phyloP scores from a whole-genome alignment of 2,888 invertebrate species.

The Volucella bombylans region DNA sequence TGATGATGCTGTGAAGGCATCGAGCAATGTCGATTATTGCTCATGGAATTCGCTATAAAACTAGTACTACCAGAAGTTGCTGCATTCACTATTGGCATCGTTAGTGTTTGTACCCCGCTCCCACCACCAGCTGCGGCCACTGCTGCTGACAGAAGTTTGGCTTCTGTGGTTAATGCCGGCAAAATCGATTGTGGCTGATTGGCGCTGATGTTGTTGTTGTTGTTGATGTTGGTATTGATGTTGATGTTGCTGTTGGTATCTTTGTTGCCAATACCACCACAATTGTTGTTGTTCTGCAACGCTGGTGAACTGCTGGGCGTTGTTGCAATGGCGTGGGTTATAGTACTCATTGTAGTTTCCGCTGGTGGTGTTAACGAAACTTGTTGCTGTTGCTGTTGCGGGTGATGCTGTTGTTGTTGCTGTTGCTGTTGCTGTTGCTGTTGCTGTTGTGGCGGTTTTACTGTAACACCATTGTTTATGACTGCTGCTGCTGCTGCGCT shows the following conservation, averaged over 20 bases:
- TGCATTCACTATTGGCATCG: constrained; percentile 33
- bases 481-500: constrained; percentile 56
- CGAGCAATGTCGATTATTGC: constrained; percentile 44
- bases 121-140: constrained; percentile 46
- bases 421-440: constrained; percentile 71
- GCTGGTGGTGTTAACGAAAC: constrained; percentile 33
- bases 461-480: constrained; percentile 54
- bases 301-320: constrained; percentile 59
- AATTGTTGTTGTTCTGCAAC: constrained; percentile 40
- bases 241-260: constrained; percentile 69
- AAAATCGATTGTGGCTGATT: constrained; percentile 49
- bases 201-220: constrained; percentile 51
- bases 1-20: constrained; percentile 34
- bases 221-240: constrained; percentile 67
- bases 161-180: constrained; percentile 33
- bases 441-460: constrained; percentile 64
- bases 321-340: constrained; percentile 25
- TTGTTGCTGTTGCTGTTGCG: constrained; percentile 8
- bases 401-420: constrained; percentile 49
- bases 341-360: too few relatives aligned
- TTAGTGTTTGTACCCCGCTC: constrained; percentile 66
- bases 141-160: constrained; percentile 30
- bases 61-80: constrained; percentile 43
- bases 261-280: constrained; percentile 62
- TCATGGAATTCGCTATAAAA: constrained; percentile 47